phyloP scores from a whole-genome alignment of 1,140 invertebrate genomes.

The Paraescarpia echinospica region DNA sequence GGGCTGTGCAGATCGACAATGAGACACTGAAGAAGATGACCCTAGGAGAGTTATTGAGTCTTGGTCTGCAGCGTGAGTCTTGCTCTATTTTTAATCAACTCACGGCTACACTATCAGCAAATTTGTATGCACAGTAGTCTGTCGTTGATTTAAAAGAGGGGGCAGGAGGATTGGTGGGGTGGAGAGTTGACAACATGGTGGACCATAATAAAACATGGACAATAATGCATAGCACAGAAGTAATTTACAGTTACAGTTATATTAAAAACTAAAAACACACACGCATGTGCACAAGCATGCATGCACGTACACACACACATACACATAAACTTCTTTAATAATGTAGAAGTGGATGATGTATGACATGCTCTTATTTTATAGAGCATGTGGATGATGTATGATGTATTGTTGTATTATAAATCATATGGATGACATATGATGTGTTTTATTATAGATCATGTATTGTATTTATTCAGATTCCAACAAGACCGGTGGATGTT shows the following conservation, averaged over 20 bases:
- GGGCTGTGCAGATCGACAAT: slow-evolving; percentile 54
- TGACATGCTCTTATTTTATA: neutral
- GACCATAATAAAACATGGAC: too few relatives aligned
- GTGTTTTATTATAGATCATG: slow-evolving; percentile 45
- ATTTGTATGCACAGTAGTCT: slow-evolving; percentile 12
- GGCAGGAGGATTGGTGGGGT: too few relatives aligned
- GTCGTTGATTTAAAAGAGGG: neutral
- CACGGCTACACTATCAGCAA: neutral
- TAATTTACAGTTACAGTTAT: too few relatives aligned
- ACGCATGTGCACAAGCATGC: too few relatives aligned
- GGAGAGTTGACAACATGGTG: too few relatives aligned
- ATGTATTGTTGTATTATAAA: neutral
- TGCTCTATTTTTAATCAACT: neutral
- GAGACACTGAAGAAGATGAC: slow-evolving; percentile 57
- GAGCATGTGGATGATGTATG: neutral
- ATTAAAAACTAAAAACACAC: too few relatives aligned
- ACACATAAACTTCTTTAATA: too few relatives aligned
- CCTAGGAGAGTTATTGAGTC: slow-evolving; percentile 52
- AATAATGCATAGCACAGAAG: too few relatives aligned
- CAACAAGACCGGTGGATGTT: too few relatives aligned
- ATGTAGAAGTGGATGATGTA: neutral
- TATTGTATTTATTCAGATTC: too few relatives aligned
- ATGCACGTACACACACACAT: too few relatives aligned
- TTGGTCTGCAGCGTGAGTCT: slow-evolving; percentile 55
- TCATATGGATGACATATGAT: neutral